These are phyloP conservation scores for Habroteleia sp. DNA, from an alignment of 2,888 invertebrate genomes.

Conservation along the genomic window DNA sequence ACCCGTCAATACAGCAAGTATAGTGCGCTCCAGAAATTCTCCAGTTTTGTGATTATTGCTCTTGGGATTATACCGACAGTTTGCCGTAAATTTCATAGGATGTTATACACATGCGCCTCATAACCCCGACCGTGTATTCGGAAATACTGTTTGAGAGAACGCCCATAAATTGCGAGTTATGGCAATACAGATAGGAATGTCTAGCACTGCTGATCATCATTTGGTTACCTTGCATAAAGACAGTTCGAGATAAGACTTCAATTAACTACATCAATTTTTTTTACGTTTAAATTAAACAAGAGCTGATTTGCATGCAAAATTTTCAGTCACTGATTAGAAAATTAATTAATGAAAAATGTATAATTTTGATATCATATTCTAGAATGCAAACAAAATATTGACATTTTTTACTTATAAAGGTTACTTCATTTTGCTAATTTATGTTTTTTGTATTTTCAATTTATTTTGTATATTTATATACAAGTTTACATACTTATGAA, in stretches of 20 bases:
- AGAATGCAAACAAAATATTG: too few relatives aligned
- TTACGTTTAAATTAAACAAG: neutral
- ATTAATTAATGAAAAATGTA: too few relatives aligned
- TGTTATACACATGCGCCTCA: constrained; percentile 40
- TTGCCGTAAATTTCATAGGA: constrained; percentile 36
- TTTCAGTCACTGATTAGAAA: too few relatives aligned
- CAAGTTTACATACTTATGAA: too few relatives aligned
- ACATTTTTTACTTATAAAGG: too few relatives aligned
- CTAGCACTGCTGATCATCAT: constrained; percentile 36
- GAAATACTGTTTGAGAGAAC: constrained; percentile 44
- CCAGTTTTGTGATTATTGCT: constrained; percentile 56
- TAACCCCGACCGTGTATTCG: constrained; percentile 32
- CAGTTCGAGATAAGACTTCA: constrained; percentile 19
- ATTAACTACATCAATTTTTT: constrained; percentile 17
- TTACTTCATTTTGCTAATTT: too few relatives aligned
- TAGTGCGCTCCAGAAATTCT: constrained; percentile 28
- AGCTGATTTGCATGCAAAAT: too few relatives aligned
- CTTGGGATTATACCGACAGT: constrained; percentile 48
- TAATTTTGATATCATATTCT: too few relatives aligned
- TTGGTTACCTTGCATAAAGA: constrained; percentile 29
- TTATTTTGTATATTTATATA: too few relatives aligned
- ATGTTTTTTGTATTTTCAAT: too few relatives aligned
- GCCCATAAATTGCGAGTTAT: constrained; percentile 46
- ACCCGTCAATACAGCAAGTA: constrained; percentile 24
- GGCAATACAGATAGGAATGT: constrained; percentile 51